Conservation (phyloP, 2,888 invertebrate genomes). For the Tortricodes alternella region DNA sequence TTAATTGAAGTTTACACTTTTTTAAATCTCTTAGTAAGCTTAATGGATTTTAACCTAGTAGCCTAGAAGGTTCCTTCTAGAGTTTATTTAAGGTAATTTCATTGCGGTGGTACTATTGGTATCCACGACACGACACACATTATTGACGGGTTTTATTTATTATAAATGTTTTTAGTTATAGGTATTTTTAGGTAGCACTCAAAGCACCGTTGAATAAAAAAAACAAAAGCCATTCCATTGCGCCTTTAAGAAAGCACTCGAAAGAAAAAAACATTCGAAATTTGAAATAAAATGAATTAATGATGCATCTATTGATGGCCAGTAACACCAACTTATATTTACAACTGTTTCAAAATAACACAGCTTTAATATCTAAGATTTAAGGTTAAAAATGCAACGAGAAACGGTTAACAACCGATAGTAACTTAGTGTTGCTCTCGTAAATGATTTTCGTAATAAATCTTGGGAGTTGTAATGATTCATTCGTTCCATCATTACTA, state of each 20-base stretch:
- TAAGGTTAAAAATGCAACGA: constrained; percentile 4
- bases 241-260: constrained; percentile 33
- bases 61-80: background rate
- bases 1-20: constrained; percentile 14
- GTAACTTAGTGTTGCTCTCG: constrained; percentile 9
- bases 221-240: constrained; percentile 30
- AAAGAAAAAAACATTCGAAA: constrained; percentile 38
- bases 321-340: background rate
- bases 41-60: background rate
- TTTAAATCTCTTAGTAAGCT: background rate
- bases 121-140: no score
- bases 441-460: constrained; percentile 40
- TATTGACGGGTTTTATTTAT: no score
- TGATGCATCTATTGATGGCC: constrained; percentile 46
- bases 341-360: background rate
- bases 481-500: constrained; percentile 29
- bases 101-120: no score
- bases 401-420: background rate
- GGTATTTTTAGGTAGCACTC: constrained; percentile 29
- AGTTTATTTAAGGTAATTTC: no score
- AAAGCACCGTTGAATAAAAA: constrained; percentile 37
- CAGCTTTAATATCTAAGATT: background rate
- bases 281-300: constrained; percentile 56
- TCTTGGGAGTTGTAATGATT: constrained; percentile 36
- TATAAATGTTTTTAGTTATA: no score